Conservation (phyloP, 2,113 vertebrate genomes). For the Petromus typicus region DNA sequence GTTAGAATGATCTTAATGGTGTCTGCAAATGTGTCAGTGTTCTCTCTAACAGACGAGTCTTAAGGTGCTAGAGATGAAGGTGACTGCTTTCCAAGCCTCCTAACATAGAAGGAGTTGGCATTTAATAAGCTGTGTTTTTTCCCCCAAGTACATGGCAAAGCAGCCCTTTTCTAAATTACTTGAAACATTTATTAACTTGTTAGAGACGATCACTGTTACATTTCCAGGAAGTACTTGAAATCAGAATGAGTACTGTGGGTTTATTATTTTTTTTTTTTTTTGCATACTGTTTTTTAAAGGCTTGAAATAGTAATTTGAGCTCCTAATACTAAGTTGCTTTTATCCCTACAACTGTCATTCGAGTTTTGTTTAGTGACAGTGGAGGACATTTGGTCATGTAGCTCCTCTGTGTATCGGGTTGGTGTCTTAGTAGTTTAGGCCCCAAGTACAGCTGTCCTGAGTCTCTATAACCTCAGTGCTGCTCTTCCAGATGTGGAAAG, state of each 20-base stretch:
- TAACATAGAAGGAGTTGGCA: accelerated
- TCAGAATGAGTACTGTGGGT: background rate
- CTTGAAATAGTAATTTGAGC: background rate
- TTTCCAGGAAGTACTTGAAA: background rate
- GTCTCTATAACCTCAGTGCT: accelerated
- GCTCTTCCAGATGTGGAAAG: slow-evolving; percentile 95
- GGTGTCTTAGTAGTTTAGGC: background rate
- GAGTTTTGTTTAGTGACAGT: accelerated
- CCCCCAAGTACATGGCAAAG: background rate
- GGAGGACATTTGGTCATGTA: background rate
- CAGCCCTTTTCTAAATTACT: accelerated
- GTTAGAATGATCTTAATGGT: accelerated
- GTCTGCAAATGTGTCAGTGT: background rate
- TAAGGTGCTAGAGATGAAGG: background rate
- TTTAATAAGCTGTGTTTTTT: accelerated
- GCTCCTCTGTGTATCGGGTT: too few relatives aligned
- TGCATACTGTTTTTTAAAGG: background rate
- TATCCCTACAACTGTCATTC: background rate
- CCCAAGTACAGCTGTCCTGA: accelerated
- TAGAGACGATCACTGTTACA: background rate
- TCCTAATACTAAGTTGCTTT: accelerated
- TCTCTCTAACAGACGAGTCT: background rate
- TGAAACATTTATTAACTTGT: background rate
- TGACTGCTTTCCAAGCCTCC: background rate
- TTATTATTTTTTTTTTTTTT: too few relatives aligned